These are phyloP conservation scores for Zele albiditarsus DNA, from an alignment of 2,888 invertebrate species.

Conservation along the genomic window DNA sequence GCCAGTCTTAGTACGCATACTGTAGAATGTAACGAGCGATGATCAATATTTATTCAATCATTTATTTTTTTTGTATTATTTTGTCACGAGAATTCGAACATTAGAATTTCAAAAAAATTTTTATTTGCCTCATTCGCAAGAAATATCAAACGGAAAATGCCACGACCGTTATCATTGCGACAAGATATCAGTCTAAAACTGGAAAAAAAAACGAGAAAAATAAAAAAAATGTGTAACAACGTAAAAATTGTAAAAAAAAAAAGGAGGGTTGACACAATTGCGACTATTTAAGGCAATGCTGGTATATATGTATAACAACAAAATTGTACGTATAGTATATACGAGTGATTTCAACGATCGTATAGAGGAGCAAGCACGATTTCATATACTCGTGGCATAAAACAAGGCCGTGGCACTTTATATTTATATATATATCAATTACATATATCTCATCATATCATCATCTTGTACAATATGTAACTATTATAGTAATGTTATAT, in stretches of 20 bases:
- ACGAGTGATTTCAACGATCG: constrained; percentile 15
- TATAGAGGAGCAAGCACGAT: constrained; percentile 5
- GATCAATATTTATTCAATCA: neutral
- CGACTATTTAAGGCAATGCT: constrained; percentile 13
- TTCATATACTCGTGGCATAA: neutral
- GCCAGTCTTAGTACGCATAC: constrained; percentile 44
- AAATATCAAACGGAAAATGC: constrained; percentile 4
- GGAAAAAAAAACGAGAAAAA: neutral
- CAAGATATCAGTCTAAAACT: neutral
- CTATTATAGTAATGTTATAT: constrained; percentile 27
- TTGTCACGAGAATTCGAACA: constrained; percentile 22
- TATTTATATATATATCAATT: constrained; percentile 13
- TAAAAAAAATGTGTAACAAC: neutral
- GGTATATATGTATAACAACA: constrained; percentile 13
- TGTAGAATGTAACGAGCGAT: constrained; percentile 39
- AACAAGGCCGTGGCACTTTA: constrained; percentile 19
- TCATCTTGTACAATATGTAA: constrained; percentile 22
- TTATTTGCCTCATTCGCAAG: neutral
- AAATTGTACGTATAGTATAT: constrained; percentile 7
- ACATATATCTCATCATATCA: constrained; percentile 20
- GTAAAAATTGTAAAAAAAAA: neutral
- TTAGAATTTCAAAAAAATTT: neutral
- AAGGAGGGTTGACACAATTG: neutral
- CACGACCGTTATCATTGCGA: constrained; percentile 14
- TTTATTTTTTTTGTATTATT: constrained; percentile 2